phyloP scores from a whole-genome alignment of 1,140 invertebrate genomes.

The Cydia amplana region DNA sequence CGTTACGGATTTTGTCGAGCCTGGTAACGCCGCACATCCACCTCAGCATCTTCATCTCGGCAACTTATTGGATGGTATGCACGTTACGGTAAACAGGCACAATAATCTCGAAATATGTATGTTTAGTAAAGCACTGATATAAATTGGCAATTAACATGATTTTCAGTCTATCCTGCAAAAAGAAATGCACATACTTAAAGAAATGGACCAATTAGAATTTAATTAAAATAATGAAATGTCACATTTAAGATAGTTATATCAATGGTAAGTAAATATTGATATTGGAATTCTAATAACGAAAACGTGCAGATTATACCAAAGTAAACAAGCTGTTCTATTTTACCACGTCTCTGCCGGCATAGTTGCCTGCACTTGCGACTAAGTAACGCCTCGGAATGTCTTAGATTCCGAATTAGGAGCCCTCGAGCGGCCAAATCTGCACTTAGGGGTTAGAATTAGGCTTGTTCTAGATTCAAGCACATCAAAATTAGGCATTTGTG shows the following conservation, averaged over 20 bases:
- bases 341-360: background rate
- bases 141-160: too few relatives aligned
- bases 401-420: constrained; percentile 21
- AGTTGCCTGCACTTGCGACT: constrained; percentile 19
- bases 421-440: background rate
- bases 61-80: too few relatives aligned
- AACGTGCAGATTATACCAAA: background rate
- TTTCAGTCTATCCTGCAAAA: too few relatives aligned
- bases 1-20: too few relatives aligned
- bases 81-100: too few relatives aligned
- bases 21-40: too few relatives aligned
- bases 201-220: too few relatives aligned
- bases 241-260: background rate
- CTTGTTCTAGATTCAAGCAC: background rate
- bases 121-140: too few relatives aligned
- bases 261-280: background rate
- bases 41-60: too few relatives aligned
- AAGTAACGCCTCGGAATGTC: constrained; percentile 17
- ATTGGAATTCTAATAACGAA: background rate
- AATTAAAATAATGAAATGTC: too few relatives aligned
- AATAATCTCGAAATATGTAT: too few relatives aligned
- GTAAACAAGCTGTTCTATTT: background rate
- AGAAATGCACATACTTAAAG: too few relatives aligned
- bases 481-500: background rate
- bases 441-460: background rate